Evolutionary conservation across 2,113 vertebrate genomes (phyloP), one percentile per base, ranked within the genome.

Genomic region (Serranochromis macrocephalus): DNA sequence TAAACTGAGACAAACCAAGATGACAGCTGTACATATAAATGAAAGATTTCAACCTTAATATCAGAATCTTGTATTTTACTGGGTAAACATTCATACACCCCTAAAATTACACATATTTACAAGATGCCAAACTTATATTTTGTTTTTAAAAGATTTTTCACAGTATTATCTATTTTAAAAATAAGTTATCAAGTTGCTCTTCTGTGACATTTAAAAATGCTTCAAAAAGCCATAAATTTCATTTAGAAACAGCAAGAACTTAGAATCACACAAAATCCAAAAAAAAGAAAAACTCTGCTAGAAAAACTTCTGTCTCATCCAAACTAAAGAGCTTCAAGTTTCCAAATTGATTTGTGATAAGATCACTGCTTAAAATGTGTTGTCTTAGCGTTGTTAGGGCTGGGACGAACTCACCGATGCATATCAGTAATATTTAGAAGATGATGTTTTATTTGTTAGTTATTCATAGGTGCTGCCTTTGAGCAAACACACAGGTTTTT

Each of bases 71-170:
- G 40, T 17, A 40, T 80, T 82, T 54, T 4, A 11, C 16, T 75
- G 33, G 14, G 57, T 86, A 54, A 47, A 80, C 36, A n/a, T 40
- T 78, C 24, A 31, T 55, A 75, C 58, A 85, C 49, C 75, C 36
- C 83, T 90, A 87, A 86, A 92, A 85, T 88, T 81, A 91, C 89
- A 94, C 31, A 85, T 95, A 95, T 95, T 93, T 95, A 95, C 95
- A 95, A 87, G 38, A 89, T 66, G 80, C 21, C 84, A 83, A 42
- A 89, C 24, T 36, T 19, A 42, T 14, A 49, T 81, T 79, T 53
- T 68, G 68, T 55, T 55, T 54, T 33, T 33, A 51, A 57, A 89
- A 89, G 86, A 88, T 42, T 55, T 78, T 92, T 94, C 94, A 93
- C 92, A 94, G 89, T 93, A 51, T 90, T 49, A 75, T 88, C 36